phyloP scores from a whole-genome alignment of 2,113 vertebrate species.

The Alethe castanea region DNA sequence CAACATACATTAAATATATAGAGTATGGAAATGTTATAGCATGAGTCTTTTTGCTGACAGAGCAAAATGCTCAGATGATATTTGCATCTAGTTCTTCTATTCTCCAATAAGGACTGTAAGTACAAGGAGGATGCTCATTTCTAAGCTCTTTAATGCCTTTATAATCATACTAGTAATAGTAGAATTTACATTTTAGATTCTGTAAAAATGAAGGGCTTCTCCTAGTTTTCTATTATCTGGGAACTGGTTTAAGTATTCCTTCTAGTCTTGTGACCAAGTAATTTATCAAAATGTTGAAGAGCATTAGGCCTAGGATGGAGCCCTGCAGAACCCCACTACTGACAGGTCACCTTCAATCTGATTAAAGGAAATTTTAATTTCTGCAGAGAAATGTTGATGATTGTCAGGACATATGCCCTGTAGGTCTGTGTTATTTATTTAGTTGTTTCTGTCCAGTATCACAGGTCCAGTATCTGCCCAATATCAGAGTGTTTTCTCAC shows the following conservation, averaged over 20 bases:
- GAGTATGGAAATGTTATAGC: background rate
- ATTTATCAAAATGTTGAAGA: background rate
- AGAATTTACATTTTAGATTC: background rate
- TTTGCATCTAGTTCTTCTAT: slow-evolving; percentile 1
- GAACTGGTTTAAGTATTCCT: background rate
- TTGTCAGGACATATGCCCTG: background rate
- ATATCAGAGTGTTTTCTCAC: background rate
- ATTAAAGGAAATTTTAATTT: background rate
- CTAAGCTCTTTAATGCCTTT: background rate
- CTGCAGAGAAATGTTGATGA: background rate
- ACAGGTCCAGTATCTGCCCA: background rate
- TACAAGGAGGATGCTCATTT: background rate
- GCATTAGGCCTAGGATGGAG: background rate
- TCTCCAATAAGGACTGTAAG: background rate
- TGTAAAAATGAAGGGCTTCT: background rate
- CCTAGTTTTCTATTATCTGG: accelerated
- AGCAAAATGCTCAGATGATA: background rate
- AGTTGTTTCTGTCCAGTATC: background rate
- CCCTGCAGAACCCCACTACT: background rate
- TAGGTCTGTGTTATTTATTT: background rate
- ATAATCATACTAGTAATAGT: background rate
- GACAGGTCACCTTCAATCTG: background rate
- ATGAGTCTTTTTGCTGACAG: background rate
- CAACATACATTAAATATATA: background rate
- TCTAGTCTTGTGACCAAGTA: background rate